Evolutionary conservation across 1,140 invertebrate species (phyloP).

Genomic region (Cydia splendana): DNA sequence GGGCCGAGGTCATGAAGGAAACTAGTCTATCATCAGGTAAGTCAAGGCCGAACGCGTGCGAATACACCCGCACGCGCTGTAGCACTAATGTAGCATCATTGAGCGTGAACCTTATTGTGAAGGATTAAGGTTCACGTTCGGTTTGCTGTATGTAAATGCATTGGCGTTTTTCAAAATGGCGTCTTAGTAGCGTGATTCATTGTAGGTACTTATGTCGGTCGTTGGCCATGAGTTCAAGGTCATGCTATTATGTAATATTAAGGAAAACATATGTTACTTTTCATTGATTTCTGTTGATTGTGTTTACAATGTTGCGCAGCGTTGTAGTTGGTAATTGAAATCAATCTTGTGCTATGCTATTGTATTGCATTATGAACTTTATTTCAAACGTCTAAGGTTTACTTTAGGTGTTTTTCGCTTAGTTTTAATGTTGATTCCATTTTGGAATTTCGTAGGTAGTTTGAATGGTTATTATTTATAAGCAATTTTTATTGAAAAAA

Average conservation of each 20-base stretch:
- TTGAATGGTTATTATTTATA: background rate
- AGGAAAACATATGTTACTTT: background rate
- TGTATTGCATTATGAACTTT: background rate
- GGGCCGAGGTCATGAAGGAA: conserved; percentile 74
- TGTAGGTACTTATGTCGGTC: background rate
- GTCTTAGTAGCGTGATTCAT: background rate
- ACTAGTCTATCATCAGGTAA: conserved; percentile 70
- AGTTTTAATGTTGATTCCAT: background rate
- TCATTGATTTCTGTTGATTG: background rate
- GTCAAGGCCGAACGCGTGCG: conserved; percentile 15
- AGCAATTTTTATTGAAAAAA: background rate
- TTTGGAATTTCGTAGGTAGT: background rate
- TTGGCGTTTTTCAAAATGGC: background rate
- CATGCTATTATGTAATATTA: background rate
- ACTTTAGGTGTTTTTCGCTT: background rate
- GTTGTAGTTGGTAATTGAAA: background rate
- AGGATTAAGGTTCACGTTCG: too few species aligned
- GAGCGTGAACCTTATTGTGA: too few species aligned
- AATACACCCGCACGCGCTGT: background rate
- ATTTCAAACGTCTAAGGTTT: background rate
- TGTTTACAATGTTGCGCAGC: background rate
- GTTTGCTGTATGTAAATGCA: background rate
- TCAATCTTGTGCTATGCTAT: background rate
- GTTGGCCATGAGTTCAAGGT: background rate
- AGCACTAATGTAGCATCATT: too few species aligned